Percentiles rank a stretch among this genome's conserved stretches.
phyloP scores from a whole-genome alignment of 2,113 vertebrate species.

The Lamprologus ornatipinnis region DNA sequence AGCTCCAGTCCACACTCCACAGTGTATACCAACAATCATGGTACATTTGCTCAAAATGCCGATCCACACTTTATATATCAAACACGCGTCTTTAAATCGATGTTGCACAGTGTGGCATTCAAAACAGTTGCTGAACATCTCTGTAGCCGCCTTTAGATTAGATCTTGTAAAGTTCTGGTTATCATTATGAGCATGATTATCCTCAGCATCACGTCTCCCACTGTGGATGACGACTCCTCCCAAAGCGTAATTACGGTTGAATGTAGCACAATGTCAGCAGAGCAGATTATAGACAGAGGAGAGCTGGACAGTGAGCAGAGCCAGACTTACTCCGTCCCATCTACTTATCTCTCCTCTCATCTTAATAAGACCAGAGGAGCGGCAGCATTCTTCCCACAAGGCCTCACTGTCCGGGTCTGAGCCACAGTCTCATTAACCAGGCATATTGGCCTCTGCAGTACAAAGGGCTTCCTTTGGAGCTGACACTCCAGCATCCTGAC shows the following conservation, averaged over 20 bases:
- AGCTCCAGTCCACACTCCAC: not conserved
- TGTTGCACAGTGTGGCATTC: not conserved
- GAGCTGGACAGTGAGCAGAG: not conserved
- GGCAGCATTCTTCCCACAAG: not conserved
- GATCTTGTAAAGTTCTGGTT: not conserved
- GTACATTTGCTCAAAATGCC: not conserved
- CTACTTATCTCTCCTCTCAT: conserved; percentile 20
- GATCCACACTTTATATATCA: not conserved
- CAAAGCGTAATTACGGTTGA: not conserved
- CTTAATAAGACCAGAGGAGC: conserved; percentile 9
- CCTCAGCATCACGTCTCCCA: not conserved
- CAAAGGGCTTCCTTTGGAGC: not conserved
- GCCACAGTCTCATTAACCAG: conserved; percentile 11
- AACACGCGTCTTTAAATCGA: rapidly evolving
- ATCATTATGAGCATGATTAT: not conserved
- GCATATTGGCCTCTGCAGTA: not conserved
- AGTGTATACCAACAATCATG: not conserved
- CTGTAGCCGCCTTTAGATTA: not conserved
- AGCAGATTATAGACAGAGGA: not conserved
- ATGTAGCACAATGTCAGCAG: not conserved
- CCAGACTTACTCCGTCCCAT: not conserved
- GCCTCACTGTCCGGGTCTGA: not conserved
- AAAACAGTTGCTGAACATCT: not conserved
- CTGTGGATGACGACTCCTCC: not conserved
- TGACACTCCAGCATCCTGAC: not conserved